Evolutionary conservation across 2,113 vertebrate genomes (phyloP), one percentile per base, ranked within the genome.

Genomic region (Monopterus albus): DNA sequence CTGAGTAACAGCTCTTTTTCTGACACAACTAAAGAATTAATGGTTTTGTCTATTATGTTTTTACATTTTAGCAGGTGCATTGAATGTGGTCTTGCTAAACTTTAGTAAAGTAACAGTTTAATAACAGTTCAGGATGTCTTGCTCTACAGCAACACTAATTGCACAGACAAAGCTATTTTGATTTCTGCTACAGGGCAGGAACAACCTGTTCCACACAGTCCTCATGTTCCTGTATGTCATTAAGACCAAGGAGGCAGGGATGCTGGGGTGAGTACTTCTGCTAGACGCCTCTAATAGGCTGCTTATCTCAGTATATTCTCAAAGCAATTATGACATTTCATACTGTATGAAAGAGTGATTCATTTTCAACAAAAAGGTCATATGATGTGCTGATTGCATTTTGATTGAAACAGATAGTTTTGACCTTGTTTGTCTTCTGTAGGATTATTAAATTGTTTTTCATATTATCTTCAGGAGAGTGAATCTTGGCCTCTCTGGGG

Each of bases 151-250:
- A 18, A 53, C 25, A 21, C 17, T 43, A 9, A 15, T 4, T 46
- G 26, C 17, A 25, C 15, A 46, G 38, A 78, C n/a, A 23, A 70
- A 46, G 14, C 7, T 17, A 7, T 64, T 9, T 59, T 49, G 9
- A 47, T 72, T 66, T 74, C n/a, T 51, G 4, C 84, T 81, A 58
- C 87, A 99, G 97, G 98, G 96, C 70, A 93, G 98, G 87, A 99
- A 98, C 90, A 99, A 99, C 85, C 93, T 99, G 91, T 98, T 99
- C 86, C 97, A 99, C 80, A 98, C 96, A 0, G 84, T 98, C 83
- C 94, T 99, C 7, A 98, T 99, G 97, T 99, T 99, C 64, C 94
- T 99, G 38, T 98, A 94, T 38, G 93, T 98, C 81, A 98, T 99
- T 60, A 98, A 98, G 87, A 95, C 94, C 0, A 99, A 98, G 87